Conservation (phyloP, 2,797 vertebrate genomes). For the Crossoptilon crossoptilon region DNA sequence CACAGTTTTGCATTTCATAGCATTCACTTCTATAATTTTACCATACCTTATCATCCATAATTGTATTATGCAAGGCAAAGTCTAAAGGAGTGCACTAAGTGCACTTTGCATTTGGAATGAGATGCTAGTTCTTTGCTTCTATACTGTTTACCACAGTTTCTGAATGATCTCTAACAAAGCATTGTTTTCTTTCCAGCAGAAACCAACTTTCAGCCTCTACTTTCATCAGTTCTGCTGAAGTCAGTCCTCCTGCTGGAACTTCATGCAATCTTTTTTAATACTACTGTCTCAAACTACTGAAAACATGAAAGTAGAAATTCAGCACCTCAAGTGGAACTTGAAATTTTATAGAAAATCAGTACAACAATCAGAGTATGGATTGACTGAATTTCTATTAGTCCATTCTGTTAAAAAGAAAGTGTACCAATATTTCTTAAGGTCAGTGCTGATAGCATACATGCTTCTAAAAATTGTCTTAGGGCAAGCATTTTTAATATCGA, state of each 20-base stretch:
- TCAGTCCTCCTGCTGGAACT: accelerated
- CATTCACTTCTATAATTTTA: neutral
- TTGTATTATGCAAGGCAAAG: neutral
- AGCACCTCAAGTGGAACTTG: neutral
- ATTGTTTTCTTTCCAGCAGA: neutral
- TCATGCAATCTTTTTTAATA: neutral
- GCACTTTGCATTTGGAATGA: neutral
- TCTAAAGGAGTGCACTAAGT: neutral
- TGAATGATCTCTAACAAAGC: neutral
- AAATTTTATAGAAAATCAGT: neutral
- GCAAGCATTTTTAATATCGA: neutral
- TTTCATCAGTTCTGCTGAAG: neutral
- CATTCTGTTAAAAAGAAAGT: neutral
- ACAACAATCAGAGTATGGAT: neutral
- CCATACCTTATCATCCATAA: neutral
- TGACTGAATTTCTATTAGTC: neutral
- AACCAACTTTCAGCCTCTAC: neutral
- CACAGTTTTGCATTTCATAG: neutral
- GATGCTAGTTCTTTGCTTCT: neutral
- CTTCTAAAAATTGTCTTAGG: neutral
- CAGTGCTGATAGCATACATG: neutral
- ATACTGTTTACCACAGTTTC: neutral
- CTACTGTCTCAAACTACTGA: neutral
- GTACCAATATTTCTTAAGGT: neutral
- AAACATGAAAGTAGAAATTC: neutral